Percentiles rank a stretch among this genome's conserved stretches.
phyloP scores from a whole-genome alignment of 2,888 invertebrate species.

The Cerastoderma edule region DNA sequence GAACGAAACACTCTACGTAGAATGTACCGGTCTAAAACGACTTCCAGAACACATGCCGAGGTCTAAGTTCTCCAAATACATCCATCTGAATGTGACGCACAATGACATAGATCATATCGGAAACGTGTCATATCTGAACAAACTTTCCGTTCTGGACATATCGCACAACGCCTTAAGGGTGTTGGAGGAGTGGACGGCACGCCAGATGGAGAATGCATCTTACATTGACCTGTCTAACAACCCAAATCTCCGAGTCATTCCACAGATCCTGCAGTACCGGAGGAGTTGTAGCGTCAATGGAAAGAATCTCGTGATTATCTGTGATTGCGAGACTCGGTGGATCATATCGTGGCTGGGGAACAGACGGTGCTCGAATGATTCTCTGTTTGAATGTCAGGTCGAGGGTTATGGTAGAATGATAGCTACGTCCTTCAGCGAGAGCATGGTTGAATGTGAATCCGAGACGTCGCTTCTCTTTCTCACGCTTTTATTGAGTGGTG shows the following conservation, averaged over 20 bases:
- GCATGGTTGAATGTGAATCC: slow-evolving; percentile 20
- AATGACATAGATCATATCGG: slow-evolving; percentile 26
- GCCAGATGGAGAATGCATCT: slow-evolving; percentile 34
- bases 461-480: not conserved
- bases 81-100: slow-evolving; percentile 30
- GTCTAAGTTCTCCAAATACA: slow-evolving; percentile 32
- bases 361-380: slow-evolving; percentile 15
- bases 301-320: slow-evolving; percentile 20
- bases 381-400: slow-evolving; percentile 32
- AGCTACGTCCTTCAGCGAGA: slow-evolving; percentile 9
- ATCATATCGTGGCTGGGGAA: slow-evolving; percentile 31
- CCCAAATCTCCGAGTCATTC: slow-evolving; percentile 21
- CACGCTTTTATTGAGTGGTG: slow-evolving; percentile 5
- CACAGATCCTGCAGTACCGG: slow-evolving; percentile 35
- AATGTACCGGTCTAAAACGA: slow-evolving; percentile 18
- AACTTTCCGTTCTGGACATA: slow-evolving; percentile 28
- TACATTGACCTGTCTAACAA: slow-evolving; percentile 36
- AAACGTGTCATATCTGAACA: slow-evolving; percentile 24
- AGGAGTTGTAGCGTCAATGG: slow-evolving; percentile 28
- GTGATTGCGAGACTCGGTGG: slow-evolving; percentile 37
- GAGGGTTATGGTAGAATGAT: slow-evolving; percentile 13
- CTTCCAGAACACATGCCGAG: slow-evolving; percentile 19
- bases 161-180: slow-evolving; percentile 30
- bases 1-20: slow-evolving; percentile 28
- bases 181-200: slow-evolving; percentile 8